Percentiles rank a stretch among this genome's conserved stretches.
These are phyloP conservation scores for Neosilurus mollespiculum DNA, from an alignment of 2,797 vertebrate species.

Conservation along the genomic window DNA sequence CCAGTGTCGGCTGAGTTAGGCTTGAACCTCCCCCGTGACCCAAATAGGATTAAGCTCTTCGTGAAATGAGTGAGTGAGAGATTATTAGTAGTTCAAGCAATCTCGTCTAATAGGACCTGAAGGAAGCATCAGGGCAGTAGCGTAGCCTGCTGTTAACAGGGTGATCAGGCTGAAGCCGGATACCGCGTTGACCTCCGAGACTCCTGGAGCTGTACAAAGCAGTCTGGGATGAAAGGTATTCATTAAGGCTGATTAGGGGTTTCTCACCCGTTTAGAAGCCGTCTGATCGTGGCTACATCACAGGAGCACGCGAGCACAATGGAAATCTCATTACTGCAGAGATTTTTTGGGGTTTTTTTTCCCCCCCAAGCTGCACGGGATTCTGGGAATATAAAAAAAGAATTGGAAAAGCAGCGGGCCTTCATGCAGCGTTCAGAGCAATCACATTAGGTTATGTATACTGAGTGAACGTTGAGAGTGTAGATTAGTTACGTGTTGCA, in stretches of 20 bases:
- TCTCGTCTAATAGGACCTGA: background rate
- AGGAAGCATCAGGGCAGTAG: background rate
- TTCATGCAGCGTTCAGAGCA: background rate
- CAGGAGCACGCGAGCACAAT: background rate
- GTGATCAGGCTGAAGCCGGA: background rate
- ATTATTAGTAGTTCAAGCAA: too few species aligned
- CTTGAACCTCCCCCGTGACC: too few species aligned
- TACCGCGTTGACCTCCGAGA: background rate
- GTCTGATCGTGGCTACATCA: conserved; percentile 12
- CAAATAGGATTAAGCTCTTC: too few species aligned
- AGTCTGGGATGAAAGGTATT: conserved; percentile 26
- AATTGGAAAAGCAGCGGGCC: background rate
- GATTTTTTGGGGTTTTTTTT: too few species aligned
- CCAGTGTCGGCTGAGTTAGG: too few species aligned
- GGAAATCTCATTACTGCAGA: conserved; percentile 13
- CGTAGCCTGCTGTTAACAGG: background rate
- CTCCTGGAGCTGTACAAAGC: conserved; percentile 2
- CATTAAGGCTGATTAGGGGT: conserved; percentile 32
- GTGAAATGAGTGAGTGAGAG: too few species aligned
- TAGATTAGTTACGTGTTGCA: background rate
- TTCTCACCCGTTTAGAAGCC: background rate
- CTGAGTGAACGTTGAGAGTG: background rate
- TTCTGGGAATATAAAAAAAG: background rate
- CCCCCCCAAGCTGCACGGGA: background rate
- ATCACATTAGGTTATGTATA: background rate